A percentile compares a stretch with the other conserved stretches of the same genome.
These are phyloP conservation scores for Tetrapedia diversipes DNA, from an alignment of 2,888 invertebrate genomes.

Conservation along the genomic window DNA sequence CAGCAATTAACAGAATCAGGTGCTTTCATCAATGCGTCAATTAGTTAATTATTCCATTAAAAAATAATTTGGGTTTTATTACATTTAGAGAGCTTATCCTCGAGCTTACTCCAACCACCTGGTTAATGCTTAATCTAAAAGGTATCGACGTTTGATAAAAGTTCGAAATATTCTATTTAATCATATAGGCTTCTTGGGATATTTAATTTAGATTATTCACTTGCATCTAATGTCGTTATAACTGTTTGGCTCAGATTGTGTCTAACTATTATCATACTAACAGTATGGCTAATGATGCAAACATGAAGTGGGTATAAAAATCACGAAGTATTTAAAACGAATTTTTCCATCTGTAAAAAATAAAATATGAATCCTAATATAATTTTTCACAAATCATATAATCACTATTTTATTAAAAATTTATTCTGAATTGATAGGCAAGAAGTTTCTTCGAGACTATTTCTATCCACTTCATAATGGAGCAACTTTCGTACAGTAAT, in stretches of 20 bases:
- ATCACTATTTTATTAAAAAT: not conserved
- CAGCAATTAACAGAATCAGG: constrained; percentile 69
- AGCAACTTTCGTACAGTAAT: constrained; percentile 49
- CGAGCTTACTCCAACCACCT: constrained; percentile 67
- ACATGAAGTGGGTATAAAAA: constrained; percentile 59
- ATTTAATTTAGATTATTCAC: constrained; percentile 61
- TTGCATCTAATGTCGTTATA: constrained; percentile 67
- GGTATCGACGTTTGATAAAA: constrained; percentile 57
- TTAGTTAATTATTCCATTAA: constrained; percentile 60
- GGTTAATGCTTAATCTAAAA: constrained; percentile 68
- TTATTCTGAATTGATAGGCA: no score
- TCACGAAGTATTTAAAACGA: constrained; percentile 24
- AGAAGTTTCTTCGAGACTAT: constrained; percentile 30
- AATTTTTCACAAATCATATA: no score
- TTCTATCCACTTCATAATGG: constrained; percentile 58
- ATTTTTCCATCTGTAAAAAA: not conserved
- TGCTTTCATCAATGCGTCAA: constrained; percentile 66
- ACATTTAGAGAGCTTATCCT: constrained; percentile 64
- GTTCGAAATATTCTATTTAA: constrained; percentile 62
- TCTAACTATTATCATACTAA: constrained; percentile 72
- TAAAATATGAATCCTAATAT: not conserved
- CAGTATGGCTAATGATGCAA: constrained; percentile 64
- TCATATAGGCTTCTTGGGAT: constrained; percentile 66
- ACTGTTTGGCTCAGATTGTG: constrained; percentile 64
- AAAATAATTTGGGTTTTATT: constrained; percentile 68